Evolutionary conservation across 2,888 invertebrate species (phyloP).

Genomic region (Noctua comes): DNA sequence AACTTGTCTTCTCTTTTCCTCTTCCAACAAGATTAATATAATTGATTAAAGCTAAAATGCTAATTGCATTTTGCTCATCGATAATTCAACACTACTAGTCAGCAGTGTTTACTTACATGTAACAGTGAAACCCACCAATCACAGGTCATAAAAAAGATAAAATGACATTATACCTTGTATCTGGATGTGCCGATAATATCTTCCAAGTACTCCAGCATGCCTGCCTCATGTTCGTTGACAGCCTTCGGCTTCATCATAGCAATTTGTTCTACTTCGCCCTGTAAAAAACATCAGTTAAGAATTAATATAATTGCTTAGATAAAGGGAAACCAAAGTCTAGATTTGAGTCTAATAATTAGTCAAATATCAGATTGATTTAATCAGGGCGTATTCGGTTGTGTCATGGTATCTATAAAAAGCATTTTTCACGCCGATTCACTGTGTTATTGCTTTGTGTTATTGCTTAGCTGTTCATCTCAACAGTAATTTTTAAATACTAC

Average conservation of each 20-base stretch:
- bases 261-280: constrained; percentile 99
- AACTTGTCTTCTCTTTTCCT: no score
- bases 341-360: not conserved
- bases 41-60: no score
- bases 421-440: not conserved
- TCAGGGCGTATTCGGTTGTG: not conserved
- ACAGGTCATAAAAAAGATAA: not conserved
- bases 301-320: not conserved
- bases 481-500: not conserved
- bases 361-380: not conserved
- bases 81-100: no score
- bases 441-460: not conserved
- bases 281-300: constrained; percentile 56
- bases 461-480: not conserved
- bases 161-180: constrained; percentile 91
- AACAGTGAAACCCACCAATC: not conserved
- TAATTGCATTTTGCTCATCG: no score
- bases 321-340: not conserved
- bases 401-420: not conserved
- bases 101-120: no score
- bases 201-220: constrained; percentile 99
- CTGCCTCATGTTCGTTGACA: constrained; percentile 95
- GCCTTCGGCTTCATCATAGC: constrained; percentile 99
- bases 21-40: no score
- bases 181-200: constrained; percentile 98